Conservation (phyloP, 2,113 vertebrate species). For the Anser cygnoides region DNA sequence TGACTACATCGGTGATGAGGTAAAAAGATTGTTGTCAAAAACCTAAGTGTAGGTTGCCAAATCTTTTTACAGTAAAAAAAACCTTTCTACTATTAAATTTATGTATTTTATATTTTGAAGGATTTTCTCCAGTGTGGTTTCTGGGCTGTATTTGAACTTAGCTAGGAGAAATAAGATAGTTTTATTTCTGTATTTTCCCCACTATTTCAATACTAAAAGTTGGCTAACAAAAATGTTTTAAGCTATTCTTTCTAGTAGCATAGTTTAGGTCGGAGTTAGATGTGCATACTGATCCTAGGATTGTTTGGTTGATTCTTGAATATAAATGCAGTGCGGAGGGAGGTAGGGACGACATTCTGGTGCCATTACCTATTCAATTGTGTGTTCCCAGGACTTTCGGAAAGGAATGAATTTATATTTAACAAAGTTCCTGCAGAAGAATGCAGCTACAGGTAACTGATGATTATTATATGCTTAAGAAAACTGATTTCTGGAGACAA, state of each 20-base stretch:
- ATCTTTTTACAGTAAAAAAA: background rate
- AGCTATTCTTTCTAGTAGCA: background rate
- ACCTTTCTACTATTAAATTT: rapidly evolving
- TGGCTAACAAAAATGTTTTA: background rate
- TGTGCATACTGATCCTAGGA: background rate
- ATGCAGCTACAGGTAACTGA: conserved; percentile 92
- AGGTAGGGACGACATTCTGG: background rate
- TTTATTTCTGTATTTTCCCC: too few relatives aligned
- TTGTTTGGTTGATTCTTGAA: background rate
- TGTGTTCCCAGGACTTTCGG: conserved; percentile 89
- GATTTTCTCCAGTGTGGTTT: background rate
- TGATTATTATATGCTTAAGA: background rate
- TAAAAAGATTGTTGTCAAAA: conserved; percentile 48
- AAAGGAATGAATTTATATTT: conserved; percentile 98
- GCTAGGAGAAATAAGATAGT: background rate
- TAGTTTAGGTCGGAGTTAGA: background rate
- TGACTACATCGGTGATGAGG: conserved; percentile 96
- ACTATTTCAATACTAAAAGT: background rate
- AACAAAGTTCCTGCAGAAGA: conserved; percentile 96
- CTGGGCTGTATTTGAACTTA: background rate
- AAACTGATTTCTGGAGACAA: background rate
- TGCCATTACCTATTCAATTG: background rate
- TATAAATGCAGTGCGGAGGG: background rate
- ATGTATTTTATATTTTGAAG: rapidly evolving
- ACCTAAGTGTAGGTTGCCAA: background rate